Percentiles rank a stretch among this genome's conserved stretches.
phyloP scores from a whole-genome alignment of 2,888 invertebrate genomes.

The Camptogramma bilineatum region DNA sequence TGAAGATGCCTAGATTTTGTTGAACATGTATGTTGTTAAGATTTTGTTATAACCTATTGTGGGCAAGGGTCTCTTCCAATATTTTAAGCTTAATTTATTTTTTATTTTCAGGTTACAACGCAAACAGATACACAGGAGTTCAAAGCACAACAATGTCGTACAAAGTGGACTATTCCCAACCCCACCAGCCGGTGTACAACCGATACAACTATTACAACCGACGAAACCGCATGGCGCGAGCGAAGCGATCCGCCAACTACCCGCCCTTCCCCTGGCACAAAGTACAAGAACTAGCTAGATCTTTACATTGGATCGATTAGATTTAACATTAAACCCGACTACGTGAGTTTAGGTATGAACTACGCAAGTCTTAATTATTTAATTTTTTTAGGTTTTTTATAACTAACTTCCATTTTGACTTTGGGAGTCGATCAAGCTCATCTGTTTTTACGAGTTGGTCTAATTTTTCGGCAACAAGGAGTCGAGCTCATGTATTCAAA shows the following conservation, averaged over 20 bases:
- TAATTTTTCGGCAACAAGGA: too few relatives aligned
- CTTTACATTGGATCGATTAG: slow-evolving; percentile 87
- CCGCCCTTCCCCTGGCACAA: slow-evolving; percentile 93
- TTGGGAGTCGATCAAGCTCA: too few relatives aligned
- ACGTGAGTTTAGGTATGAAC: background rate
- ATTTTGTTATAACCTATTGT: too few relatives aligned
- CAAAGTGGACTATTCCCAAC: slow-evolving; percentile 82
- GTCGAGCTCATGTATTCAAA: too few relatives aligned
- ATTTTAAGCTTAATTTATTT: background rate
- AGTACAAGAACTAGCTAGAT: slow-evolving; percentile 88
- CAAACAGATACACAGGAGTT: slow-evolving; percentile 71
- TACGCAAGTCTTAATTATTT: background rate
- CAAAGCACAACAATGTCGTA: slow-evolving; percentile 80
- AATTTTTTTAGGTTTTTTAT: background rate
- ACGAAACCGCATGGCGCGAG: slow-evolving; percentile 71
- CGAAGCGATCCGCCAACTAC: slow-evolving; percentile 74
- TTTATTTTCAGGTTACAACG: slow-evolving; percentile 70
- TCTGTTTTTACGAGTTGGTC: too few relatives aligned
- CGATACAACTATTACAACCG: slow-evolving; percentile 79
- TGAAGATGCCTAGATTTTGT: too few relatives aligned
- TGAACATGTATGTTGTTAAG: too few relatives aligned
- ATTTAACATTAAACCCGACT: slow-evolving; percentile 1
- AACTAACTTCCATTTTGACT: background rate
- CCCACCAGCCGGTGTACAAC: slow-evolving; percentile 79
- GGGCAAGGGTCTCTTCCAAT: too few relatives aligned